phyloP scores from a whole-genome alignment of 53 echinoderm and acorn worm genomes.

The Echinometra lucunter region DNA sequence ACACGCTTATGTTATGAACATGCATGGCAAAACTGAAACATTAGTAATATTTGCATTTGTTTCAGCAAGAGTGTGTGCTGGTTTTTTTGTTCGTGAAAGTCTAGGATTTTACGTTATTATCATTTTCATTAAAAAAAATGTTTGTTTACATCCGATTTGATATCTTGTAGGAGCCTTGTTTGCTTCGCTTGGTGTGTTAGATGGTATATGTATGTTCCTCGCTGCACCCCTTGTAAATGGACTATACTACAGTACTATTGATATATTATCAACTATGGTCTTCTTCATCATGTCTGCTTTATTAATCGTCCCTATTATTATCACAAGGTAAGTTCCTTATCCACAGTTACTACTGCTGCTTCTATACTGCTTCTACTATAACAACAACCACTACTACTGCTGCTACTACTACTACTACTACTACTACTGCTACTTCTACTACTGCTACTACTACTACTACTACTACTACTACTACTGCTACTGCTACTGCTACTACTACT shows the following conservation, averaged over 20 bases:
- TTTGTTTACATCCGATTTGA: background rate
- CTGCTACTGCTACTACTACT: conserved; percentile 26
- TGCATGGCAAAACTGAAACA: no score
- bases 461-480: background rate
- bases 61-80: no score
- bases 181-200: conserved; percentile 66
- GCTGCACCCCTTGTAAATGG: conserved; percentile 37
- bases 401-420: background rate
- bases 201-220: conserved; percentile 51
- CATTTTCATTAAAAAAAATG: background rate
- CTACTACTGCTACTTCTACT: background rate
- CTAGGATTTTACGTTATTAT: background rate
- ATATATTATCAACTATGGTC: conserved; percentile 54
- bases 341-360: background rate
- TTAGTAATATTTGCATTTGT: no score
- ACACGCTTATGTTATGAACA: no score
- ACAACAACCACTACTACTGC: background rate
- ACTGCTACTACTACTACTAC: background rate
- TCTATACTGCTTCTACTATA: background rate
- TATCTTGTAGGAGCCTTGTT: conserved; percentile 69
- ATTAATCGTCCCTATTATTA: conserved; percentile 49
- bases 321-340: conserved; percentile 63
- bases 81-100: no score
- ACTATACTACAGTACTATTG: conserved; percentile 68
- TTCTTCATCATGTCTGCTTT: conserved; percentile 69